Evolutionary conservation across 2,888 invertebrate genomes (phyloP).

Genomic region (Agonum fuliginosum): DNA sequence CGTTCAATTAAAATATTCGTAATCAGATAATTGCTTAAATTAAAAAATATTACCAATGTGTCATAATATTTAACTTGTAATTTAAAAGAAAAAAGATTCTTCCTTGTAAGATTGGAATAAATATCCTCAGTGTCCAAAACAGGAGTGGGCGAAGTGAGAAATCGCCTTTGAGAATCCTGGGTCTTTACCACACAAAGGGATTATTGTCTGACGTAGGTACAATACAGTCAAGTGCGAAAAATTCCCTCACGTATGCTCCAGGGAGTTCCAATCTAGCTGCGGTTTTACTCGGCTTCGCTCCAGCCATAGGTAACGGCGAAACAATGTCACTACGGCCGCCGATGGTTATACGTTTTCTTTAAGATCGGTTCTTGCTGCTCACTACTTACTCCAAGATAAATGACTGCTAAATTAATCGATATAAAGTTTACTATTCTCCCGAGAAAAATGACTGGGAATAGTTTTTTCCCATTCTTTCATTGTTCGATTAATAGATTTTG

Average conservation of each 20-base stretch:
- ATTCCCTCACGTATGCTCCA: constrained; percentile 30
- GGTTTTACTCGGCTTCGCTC: background rate
- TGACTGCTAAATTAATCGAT: constrained; percentile 39
- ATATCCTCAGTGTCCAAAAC: background rate
- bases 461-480: constrained; percentile 8
- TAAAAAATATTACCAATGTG: too few relatives aligned
- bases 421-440: constrained; percentile 12
- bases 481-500: constrained; percentile 26
- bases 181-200: constrained; percentile 41
- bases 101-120: background rate
- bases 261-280: constrained; percentile 40
- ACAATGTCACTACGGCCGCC: constrained; percentile 34
- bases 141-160: background rate
- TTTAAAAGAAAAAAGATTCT: background rate
- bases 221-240: constrained; percentile 50
- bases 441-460: constrained; percentile 22
- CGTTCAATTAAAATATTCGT: too few relatives aligned
- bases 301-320: constrained; percentile 37
- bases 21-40: too few relatives aligned
- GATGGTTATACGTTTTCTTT: constrained; percentile 28
- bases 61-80: too few relatives aligned
- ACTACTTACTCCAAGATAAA: constrained; percentile 17
- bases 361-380: constrained; percentile 38
- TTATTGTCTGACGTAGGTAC: constrained; percentile 50
- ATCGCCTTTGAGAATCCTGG: background rate